phyloP scores from a whole-genome alignment of 2,113 vertebrate species.

The Spea bombifrons region DNA sequence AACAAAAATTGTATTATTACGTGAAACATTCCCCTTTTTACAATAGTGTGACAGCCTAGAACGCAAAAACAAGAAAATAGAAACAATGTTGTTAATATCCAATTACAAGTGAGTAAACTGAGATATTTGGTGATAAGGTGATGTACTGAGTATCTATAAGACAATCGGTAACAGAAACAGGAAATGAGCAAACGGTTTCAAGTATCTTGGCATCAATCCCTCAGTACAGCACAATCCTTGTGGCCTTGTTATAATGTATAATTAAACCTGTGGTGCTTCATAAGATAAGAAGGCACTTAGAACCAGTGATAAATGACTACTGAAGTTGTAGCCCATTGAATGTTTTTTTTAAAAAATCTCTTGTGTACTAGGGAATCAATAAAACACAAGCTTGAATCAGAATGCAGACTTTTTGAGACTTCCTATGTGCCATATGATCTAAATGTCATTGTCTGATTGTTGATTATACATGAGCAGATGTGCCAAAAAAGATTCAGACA shows the following conservation, averaged over 20 bases:
- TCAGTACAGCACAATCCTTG: neutral
- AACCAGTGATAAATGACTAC: neutral
- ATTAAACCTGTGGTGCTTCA: neutral
- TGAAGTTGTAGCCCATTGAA: neutral
- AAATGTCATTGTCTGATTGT: no score
- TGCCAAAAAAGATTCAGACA: no score
- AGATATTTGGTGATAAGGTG: neutral
- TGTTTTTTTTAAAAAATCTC: no score
- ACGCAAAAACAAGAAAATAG: neutral
- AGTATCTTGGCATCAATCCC: neutral
- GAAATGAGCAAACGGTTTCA: constrained; percentile 11
- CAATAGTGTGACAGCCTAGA: neutral
- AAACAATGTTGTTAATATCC: constrained; percentile 24
- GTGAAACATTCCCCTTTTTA: no score
- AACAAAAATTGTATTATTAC: no score
- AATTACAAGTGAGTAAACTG: constrained; percentile 14
- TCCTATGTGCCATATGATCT: no score
- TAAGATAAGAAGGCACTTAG: neutral
- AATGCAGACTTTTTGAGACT: no score
- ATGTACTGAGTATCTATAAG: neutral
- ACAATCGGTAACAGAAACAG: neutral
- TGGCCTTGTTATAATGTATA: neutral
- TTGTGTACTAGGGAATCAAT: no score
- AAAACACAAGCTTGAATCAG: no score
- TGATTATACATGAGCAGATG: no score